Conservation (phyloP, 2,888 invertebrate genomes). For the Ormia ochracea region DNA sequence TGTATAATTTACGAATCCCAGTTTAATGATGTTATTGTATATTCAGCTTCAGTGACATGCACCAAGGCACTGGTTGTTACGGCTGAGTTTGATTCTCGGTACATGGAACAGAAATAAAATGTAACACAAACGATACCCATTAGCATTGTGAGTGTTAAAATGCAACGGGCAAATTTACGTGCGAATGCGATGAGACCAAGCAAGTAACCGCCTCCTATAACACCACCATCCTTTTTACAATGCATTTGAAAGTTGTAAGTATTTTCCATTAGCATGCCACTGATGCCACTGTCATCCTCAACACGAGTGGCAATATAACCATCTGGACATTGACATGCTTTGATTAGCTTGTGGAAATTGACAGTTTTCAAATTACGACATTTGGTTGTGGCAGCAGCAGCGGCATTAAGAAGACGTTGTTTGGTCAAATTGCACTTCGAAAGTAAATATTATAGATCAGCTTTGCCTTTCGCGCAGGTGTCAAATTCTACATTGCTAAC, state of each 20-base stretch:
- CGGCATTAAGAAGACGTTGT: conserved; percentile 65
- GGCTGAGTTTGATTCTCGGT: conserved; percentile 32
- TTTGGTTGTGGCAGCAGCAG: conserved; percentile 66
- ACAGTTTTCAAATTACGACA: conserved; percentile 53
- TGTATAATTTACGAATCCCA: no score
- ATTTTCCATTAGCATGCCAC: conserved; percentile 57
- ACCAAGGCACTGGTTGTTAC: conserved; percentile 50
- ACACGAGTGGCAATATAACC: conserved; percentile 48
- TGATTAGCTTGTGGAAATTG: conserved; percentile 45
- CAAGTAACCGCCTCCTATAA: conserved; percentile 70
- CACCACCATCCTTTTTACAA: conserved; percentile 67
- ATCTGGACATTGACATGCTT: conserved; percentile 52
- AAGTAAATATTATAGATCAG: conserved; percentile 72
- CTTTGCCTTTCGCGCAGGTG: conserved; percentile 46
- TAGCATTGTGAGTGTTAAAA: conserved; percentile 70
- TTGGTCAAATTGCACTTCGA: conserved; percentile 72
- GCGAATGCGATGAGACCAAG: conserved; percentile 73
- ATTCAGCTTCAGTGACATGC: conserved; percentile 54
- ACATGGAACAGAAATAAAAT: conserved; percentile 68
- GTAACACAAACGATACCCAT: conserved; percentile 70
- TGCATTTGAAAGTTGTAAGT: conserved; percentile 63
- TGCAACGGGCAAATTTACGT: conserved; percentile 71
- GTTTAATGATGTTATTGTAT: conserved; percentile 54
- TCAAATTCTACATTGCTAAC: conserved; percentile 42
- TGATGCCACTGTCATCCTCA: conserved; percentile 10